These are phyloP conservation scores for Cryptotis parvus DNA, from an alignment of 2,113 vertebrate genomes.

Conservation along the genomic window DNA sequence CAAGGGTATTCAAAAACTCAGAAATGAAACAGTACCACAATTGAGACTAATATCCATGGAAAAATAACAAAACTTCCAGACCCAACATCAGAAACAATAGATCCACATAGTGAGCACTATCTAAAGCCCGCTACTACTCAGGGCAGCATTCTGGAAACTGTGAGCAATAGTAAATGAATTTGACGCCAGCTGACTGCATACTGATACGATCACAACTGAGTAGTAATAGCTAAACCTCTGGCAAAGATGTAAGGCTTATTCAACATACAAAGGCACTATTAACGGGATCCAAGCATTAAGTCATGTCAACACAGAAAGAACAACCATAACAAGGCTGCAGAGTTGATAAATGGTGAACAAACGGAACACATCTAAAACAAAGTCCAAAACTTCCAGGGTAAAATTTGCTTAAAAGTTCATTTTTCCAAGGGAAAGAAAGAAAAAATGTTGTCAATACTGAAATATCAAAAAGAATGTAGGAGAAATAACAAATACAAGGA, in stretches of 20 bases:
- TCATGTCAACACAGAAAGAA: conserved; percentile 40
- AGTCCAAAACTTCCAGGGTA: not conserved
- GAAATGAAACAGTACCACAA: conserved; percentile 49
- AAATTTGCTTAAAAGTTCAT: conserved; percentile 22
- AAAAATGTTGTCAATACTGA: conserved; percentile 32
- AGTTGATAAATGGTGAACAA: not conserved
- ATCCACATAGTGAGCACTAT: conserved; percentile 11
- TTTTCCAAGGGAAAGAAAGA: not conserved
- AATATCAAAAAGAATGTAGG: conserved; percentile 17
- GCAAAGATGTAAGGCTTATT: conserved; percentile 57
- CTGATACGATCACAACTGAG: conserved; percentile 65
- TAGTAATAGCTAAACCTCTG: conserved; percentile 39
- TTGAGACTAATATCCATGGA: conserved; percentile 25
- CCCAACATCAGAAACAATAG: conserved; percentile 28
- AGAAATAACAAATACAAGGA: conserved; percentile 33
- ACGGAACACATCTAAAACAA: not conserved
- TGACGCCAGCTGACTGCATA: conserved; percentile 67
- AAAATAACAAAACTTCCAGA: conserved; percentile 60
- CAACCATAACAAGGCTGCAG: not conserved
- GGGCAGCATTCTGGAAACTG: conserved; percentile 53
- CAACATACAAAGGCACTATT: conserved; percentile 80
- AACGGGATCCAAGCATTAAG: conserved; percentile 69
- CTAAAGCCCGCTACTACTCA: conserved; percentile 27
- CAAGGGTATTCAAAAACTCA: conserved; percentile 20
- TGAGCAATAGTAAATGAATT: conserved; percentile 63